A percentile compares a stretch with the other conserved stretches of the same genome.
phyloP scores from a whole-genome alignment of 2,888 invertebrate genomes.

The Conistra vaccinii region DNA sequence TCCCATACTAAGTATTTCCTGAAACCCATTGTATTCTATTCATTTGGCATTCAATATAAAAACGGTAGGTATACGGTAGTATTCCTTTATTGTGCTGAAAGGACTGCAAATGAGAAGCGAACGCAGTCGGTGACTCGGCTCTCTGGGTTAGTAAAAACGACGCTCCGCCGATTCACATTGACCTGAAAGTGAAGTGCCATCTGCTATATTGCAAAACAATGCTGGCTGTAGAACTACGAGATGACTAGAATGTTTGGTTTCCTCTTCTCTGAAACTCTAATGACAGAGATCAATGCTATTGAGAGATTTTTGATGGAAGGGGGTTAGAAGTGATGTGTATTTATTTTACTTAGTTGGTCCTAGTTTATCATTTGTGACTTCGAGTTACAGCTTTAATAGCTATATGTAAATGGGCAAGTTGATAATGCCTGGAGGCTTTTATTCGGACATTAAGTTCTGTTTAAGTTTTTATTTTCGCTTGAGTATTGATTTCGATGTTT shows the following conservation, averaged over 20 bases:
- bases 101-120: conserved; percentile 47
- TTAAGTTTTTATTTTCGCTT: too few relatives aligned
- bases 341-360: too few relatives aligned
- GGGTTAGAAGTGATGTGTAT: too few relatives aligned
- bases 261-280: background rate
- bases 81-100: conserved; percentile 51
- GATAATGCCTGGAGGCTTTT: too few relatives aligned
- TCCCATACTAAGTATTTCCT: conserved; percentile 1
- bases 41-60: conserved; percentile 55
- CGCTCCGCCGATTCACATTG: conserved; percentile 43
- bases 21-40: conserved; percentile 29
- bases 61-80: conserved; percentile 36
- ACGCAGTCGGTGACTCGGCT: conserved; percentile 27
- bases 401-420: too few relatives aligned
- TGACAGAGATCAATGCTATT: background rate
- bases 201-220: conserved; percentile 38
- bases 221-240: background rate
- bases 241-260: background rate
- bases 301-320: background rate
- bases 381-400: too few relatives aligned
- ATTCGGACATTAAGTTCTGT: too few relatives aligned
- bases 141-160: conserved; percentile 53
- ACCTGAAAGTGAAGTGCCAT: conserved; percentile 43
- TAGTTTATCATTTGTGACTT: too few relatives aligned
- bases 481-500: too few relatives aligned